Evolutionary conservation across 2,888 invertebrate genomes (phyloP), one percentile per base, ranked within the genome.

Genomic region (Microctonus aethiopoides): DNA sequence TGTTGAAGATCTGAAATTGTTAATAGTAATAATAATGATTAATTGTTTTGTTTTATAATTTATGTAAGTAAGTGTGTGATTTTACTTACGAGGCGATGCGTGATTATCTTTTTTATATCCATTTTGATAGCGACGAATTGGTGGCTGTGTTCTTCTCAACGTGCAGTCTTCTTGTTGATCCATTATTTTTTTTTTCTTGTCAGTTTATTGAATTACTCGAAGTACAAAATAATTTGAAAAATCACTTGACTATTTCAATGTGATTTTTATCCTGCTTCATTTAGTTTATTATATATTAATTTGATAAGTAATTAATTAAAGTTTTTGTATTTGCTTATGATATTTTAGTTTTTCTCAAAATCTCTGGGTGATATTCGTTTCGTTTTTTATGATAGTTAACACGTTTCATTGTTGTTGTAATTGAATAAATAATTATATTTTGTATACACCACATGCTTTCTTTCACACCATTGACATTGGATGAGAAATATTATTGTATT

Each of bases 131-230:
- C 83, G 81, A 64, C 84, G 80, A 61, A 81, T 72, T 39, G 80
- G 79, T 71, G 81, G 80, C 72, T 82, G 85, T 29, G 79, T 79
- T 75, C 84, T 81, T 72, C 81, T 78, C 36, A 79, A 73, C 61
- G 79, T 70, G 68, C 82, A 82, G 51, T 85, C 84, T 67, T 85
- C 84, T 74, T 82, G 84, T 61, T 79, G 79, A 66, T 85, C 85
- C 86, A 86, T 86, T 68, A 73, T 78, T 39, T 32, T 46, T 29
- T 24, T 20, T 16, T 46, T 24, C 20, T 13, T 16, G 10, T 6
- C 11, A 20, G 9, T 20, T 32, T 7, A 20, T 41, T 56, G n/a
- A 26, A 56, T 39, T 26, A 41, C 11, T 29, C 13, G 26, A 22
- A 54, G 26, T 54, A 54, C n/a, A 24, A 39, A 60, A 39, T 36